Evolutionary conservation across 1,140 invertebrate genomes (phyloP).

Genomic region (fruit fly (Drosophila melanogaster)): DNA sequence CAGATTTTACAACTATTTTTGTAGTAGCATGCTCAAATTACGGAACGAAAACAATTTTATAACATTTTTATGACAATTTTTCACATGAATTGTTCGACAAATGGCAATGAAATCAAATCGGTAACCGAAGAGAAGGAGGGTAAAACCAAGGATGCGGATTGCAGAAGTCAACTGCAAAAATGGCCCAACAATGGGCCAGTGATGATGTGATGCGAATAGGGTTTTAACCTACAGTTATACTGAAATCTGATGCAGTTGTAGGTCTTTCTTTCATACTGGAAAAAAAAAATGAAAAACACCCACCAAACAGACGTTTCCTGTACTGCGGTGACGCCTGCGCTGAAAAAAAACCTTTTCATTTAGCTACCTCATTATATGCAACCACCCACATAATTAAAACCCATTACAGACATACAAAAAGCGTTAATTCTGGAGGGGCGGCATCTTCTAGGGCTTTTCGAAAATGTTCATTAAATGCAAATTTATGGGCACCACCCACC

Average conservation of each 20-base stretch:
- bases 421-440: slow-evolving; percentile 47
- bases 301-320: slow-evolving; percentile 61
- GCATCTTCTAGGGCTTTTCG: slow-evolving; percentile 34
- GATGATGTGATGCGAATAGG: slow-evolving; percentile 35
- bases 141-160: neutral
- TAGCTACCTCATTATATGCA: slow-evolving; percentile 26
- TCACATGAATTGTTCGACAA: slow-evolving; percentile 71
- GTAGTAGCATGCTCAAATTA: slow-evolving; percentile 49
- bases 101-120: slow-evolving; percentile 43
- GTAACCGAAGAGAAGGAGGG: slow-evolving; percentile 14
- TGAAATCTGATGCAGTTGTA: slow-evolving; percentile 38
- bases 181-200: slow-evolving; percentile 35
- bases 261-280: slow-evolving; percentile 3
- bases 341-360: slow-evolving; percentile 36
- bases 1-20: slow-evolving; percentile 50
- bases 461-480: slow-evolving; percentile 80
- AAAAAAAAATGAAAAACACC: slow-evolving; percentile 32
- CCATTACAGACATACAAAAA: slow-evolving; percentile 71
- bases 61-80: slow-evolving; percentile 82
- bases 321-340: slow-evolving; percentile 70
- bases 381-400: slow-evolving; percentile 76
- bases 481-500: slow-evolving; percentile 58
- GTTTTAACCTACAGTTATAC: slow-evolving; percentile 25
- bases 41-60: slow-evolving; percentile 60
- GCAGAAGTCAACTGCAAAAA: slow-evolving; percentile 34